Evolutionary conservation across 2,888 invertebrate genomes (phyloP).

Genomic region (Acleris holmiana): DNA sequence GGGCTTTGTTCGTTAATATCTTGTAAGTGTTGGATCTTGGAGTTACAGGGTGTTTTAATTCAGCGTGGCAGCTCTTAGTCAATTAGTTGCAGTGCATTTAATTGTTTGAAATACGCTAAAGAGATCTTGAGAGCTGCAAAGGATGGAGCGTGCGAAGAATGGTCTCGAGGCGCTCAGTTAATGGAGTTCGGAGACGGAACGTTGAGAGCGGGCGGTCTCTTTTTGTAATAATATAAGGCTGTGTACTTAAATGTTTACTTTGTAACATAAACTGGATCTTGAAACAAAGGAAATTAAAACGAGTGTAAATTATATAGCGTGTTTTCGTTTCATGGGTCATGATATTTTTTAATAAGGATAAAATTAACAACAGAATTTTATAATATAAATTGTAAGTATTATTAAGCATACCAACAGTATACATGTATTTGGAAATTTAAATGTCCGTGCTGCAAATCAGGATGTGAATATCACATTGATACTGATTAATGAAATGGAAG

Average conservation of each 20-base stretch:
- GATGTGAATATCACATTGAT: no score
- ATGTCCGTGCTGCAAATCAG: no score
- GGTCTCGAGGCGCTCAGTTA: conserved; percentile 39
- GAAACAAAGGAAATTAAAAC: neutral
- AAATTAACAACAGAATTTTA: no score
- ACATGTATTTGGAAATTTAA: no score
- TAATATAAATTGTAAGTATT: no score
- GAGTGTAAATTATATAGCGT: no score
- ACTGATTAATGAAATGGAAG: no score
- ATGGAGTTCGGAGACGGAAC: conserved; percentile 26
- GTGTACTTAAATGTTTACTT: conserved; percentile 3
- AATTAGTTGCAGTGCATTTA: conserved; percentile 25
- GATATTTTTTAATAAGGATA: no score
- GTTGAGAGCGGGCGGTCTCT: conserved; percentile 18
- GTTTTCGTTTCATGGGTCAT: no score
- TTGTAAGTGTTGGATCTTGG: no score
- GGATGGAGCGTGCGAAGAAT: conserved; percentile 39
- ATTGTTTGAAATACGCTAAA: conserved; percentile 20
- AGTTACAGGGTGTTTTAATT: no score
- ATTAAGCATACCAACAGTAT: no score
- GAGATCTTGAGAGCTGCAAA: conserved; percentile 9
- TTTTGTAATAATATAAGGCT: conserved; percentile 11
- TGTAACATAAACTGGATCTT: neutral
- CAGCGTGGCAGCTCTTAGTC: neutral
- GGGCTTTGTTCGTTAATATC: neutral